Percentiles rank a stretch among this genome's conserved stretches.
phyloP scores from a whole-genome alignment of 2,113 vertebrate genomes.

The Tursiops truncatus region DNA sequence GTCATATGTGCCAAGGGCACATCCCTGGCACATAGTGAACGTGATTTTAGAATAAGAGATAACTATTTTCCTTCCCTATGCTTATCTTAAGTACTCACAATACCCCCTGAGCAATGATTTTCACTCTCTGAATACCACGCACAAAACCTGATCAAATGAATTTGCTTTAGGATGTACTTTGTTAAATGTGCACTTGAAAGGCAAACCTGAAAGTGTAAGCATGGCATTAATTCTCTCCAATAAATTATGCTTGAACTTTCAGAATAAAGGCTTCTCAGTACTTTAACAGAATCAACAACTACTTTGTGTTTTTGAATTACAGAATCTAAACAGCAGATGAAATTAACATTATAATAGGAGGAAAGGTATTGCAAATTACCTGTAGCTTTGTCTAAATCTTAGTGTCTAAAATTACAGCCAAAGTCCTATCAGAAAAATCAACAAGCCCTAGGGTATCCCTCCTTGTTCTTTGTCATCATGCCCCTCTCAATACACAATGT shows the following conservation, averaged over 20 bases:
- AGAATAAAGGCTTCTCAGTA: not conserved
- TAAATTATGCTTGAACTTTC: not conserved
- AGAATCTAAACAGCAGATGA: not conserved
- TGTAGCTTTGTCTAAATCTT: slow-evolving; percentile 12
- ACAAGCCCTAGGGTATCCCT: not conserved
- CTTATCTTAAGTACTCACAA: slow-evolving; percentile 18
- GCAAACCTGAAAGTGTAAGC: not conserved
- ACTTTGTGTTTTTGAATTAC: not conserved
- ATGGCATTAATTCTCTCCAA: not conserved
- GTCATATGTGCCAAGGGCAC: not conserved
- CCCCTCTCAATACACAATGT: not conserved
- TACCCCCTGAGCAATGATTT: not conserved
- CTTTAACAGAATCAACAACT: slow-evolving; percentile 35
- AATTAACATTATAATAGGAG: slow-evolving; percentile 54
- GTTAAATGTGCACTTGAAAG: slow-evolving; percentile 34
- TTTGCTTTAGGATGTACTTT: not conserved
- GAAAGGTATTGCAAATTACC: slow-evolving; percentile 2
- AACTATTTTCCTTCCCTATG: slow-evolving; percentile 1
- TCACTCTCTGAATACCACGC: not conserved
- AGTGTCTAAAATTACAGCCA: slow-evolving; percentile 37
- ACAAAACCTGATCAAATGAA: not conserved
- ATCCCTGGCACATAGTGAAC: not conserved
- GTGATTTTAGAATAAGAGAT: not conserved
- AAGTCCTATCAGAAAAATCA: slow-evolving; percentile 35
- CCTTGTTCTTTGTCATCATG: not conserved